These are phyloP conservation scores for Lycocorax pyrrhopterus DNA, from an alignment of 2,113 vertebrate species.

Conservation along the genomic window DNA sequence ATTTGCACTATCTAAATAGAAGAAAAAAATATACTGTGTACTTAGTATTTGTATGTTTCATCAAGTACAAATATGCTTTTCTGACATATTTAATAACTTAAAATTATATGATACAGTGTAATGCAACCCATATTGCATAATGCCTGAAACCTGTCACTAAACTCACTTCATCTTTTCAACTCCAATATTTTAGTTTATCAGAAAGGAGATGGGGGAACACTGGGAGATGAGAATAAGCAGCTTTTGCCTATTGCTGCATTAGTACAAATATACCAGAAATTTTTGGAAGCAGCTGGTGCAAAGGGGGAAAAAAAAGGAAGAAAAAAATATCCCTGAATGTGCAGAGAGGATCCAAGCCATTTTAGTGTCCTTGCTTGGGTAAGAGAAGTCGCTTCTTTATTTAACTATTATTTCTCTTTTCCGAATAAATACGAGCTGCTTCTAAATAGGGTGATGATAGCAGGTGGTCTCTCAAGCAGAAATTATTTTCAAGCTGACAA, in stretches of 20 bases:
- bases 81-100: conserved; percentile 30
- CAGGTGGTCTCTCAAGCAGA: conserved; percentile 58
- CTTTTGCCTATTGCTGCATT: neutral
- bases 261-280: neutral
- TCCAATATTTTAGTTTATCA: conserved; percentile 26
- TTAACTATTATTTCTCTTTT: conserved; percentile 50
- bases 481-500: conserved; percentile 59
- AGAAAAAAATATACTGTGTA: neutral
- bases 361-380: conserved; percentile 17
- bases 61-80: conserved; percentile 16
- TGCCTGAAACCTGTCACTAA: neutral
- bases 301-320: neutral
- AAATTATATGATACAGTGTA: neutral
- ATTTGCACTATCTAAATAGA: neutral
- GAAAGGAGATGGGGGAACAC: neutral
- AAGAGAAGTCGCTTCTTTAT: conserved; percentile 13
- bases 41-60: conserved; percentile 40
- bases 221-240: neutral
- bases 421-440: conserved; percentile 40
- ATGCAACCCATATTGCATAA: neutral
- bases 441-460: conserved; percentile 47
- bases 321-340: neutral
- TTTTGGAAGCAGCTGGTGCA: neutral
- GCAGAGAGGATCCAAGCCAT: neutral
- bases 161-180: conserved; percentile 22